These are phyloP conservation scores for Microtus pennsylvanicus DNA, from an alignment of 2,113 vertebrate genomes.

Conservation along the genomic window DNA sequence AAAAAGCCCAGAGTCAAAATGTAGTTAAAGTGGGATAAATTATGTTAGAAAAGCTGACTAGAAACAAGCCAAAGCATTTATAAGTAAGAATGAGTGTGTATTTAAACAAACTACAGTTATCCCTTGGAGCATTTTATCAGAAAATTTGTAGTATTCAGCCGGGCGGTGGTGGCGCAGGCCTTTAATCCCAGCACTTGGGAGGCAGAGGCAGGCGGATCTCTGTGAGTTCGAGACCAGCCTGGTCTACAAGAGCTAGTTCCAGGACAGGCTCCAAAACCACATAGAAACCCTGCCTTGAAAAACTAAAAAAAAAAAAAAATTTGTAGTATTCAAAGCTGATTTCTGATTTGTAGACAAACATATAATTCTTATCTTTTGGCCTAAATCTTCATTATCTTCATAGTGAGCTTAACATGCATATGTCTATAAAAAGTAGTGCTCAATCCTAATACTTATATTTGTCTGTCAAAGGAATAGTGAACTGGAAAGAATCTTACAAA, in stretches of 20 bases:
- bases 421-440: background rate
- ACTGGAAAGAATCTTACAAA: conserved; percentile 13
- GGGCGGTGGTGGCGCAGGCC: no score
- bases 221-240: no score
- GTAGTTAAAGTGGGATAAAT: background rate
- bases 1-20: background rate
- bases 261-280: no score
- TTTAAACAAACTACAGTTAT: background rate
- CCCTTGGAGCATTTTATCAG: background rate
- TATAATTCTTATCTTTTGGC: background rate
- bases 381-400: conserved; percentile 45
- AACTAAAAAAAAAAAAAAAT: no score
- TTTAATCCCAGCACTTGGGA: no score
- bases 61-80: background rate
- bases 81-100: background rate
- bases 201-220: no score
- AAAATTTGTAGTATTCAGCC: no score
- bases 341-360: background rate
- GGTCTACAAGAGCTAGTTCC: no score
- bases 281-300: no score
- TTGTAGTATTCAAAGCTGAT: background rate
- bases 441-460: background rate
- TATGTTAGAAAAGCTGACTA: background rate
- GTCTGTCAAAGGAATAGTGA: background rate
- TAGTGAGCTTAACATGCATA: background rate